Evolutionary conservation across 2,797 vertebrate species (phyloP), one percentile per base, ranked within the genome.

Genomic region (Phalloptychus januarius): DNA sequence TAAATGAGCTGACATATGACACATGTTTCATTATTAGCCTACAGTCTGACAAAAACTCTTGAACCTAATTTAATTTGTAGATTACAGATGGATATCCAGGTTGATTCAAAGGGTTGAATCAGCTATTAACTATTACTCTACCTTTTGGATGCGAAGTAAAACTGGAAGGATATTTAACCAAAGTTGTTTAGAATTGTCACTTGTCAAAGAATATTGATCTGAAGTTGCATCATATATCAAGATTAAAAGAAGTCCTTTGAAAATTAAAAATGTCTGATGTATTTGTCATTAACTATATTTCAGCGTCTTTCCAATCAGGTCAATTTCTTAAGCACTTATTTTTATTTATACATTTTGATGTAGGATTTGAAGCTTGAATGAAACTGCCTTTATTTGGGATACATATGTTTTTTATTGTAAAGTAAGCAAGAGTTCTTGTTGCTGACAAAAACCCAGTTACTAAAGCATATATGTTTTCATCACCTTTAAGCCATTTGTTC

Each of bases 1-100:
- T 81, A 79, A 31, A 52, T 61, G 54, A 85, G 79, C 83, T 92
- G 93, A 92, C 92, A 91, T 93, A 91, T 93, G 93, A 94, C 89
- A 92, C 92, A 94, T 72, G 77, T 81, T 85, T 87, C 83, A 87
- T 74, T 77, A 74, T 89, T 85, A 69, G 90, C 89, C 86, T 79
- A 76, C 58, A 83, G 81, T 88, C 81, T 52, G 77, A 87, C 74
- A 85, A 74, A 71, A 87, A 70, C 72, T 85, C 13, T 52, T 92
- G 93, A 93, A 90, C 91, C 91, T 85, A 38, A 80, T 71, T 70
- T 92, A 87, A 93, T 87, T 42, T 74, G 82, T 84, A 74, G 79
- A 86, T 80, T 78, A 83, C 83, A 86, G 87, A 83, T 86, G 84
- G 79, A 83, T 89, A 79, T 91, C 80, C 79, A 89, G 86, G 84